Base-by-base conservation (phyloP, 2,113 vertebrate species). In the Etheostoma cragini region DNA sequence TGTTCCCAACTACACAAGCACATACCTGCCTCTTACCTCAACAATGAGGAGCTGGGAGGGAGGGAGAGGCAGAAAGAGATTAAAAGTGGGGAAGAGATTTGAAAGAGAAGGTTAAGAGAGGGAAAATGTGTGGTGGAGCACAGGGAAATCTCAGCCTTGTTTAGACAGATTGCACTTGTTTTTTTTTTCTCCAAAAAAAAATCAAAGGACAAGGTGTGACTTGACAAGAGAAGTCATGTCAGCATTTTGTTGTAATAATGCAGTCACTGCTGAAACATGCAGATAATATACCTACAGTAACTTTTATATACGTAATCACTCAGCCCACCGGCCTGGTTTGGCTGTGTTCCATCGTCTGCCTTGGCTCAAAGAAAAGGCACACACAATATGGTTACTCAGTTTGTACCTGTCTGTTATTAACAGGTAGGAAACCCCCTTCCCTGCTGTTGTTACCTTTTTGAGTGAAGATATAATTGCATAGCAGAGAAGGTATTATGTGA, bases 1-100 rank as follows among this genome's bases (percentile, higher is more conserved):
- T 88, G 78, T 84, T 74, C 80, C 84, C 81, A 87, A 90, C 91
- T 88, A 86, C 72, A 85, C 92, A 92, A 78, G 92, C 80, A 80
- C 53, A 33, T 86, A 92, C 93, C 87, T 93, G 91, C 86, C 89
- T 76, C 75, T 85, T 66, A 84, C 76, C 76, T 84, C 84, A 89
- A 47, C 72, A 75, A 64, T 70, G 35, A 35, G 2, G 56, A 46
- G 30, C 22, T 26, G 70, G 24, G 57, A n/a, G 56, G 65, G n/a
- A 53, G 56, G 26, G 60, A 42, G 6, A 17, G 56, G 7, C 1
- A 12, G 45, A 63, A 14, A 12, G 49, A 75, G 87, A 80, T 85
- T 62, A 64, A 24, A 75, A 65, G 69, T 30, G 14, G 15, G 24
- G 56, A 45, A 54, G 22, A 80, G 60, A 60, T 74, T 69, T 71